Base-by-base conservation (phyloP, 2,888 invertebrate species). In the Melipona bicolor region DNA sequence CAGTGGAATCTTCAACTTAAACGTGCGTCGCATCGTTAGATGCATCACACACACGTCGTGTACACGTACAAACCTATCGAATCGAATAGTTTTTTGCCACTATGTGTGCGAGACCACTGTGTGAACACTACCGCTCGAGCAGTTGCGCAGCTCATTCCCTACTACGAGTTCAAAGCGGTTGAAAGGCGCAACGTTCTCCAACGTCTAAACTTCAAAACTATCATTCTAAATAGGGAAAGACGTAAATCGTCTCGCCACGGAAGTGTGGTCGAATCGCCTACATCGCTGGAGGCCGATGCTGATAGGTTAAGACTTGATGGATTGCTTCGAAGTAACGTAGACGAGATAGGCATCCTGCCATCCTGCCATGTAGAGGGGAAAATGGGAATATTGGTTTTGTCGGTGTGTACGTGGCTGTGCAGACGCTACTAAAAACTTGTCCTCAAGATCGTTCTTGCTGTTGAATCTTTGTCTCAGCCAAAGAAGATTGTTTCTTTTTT, bases 261-360 rank as follows among this genome's bases (percentile, higher is more conserved):
- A 56, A 49, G 4, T 21, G 36, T 21, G 3, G 27, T 64, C 54
- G 15, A 19, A 32, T 50, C 27, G 4, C 2, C n/a, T 19, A 52
- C 19, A 24, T 59, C 15, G 0, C 21, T 4, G 3, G n/a, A 13
- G 32, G n/a, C 6, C 9, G 36, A 19, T 13, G 56, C 32, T 24
- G 49, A 74, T 36, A 73, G 74, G 36, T 67, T 74, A 65, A 56
- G n/a, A 59, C 59, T 50, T 32, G 19, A 49, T 19, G 19, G 17
- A 13, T 32, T 17, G 43, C n/a, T 11, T 56, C 4, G 13, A 49
- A n/a, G 19, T 49, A 5, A 17, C 50, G 1, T 36, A 52, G 4
- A 62, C 4, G 3, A 24, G 4, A 24, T n/a, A 27, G 36, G 17
- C 62, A 32, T 32, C 13, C 32, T n/a, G 36, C 17, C 9, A 50